phyloP scores from a whole-genome alignment of 2,797 vertebrate genomes.

The Choloepus didactylus region DNA sequence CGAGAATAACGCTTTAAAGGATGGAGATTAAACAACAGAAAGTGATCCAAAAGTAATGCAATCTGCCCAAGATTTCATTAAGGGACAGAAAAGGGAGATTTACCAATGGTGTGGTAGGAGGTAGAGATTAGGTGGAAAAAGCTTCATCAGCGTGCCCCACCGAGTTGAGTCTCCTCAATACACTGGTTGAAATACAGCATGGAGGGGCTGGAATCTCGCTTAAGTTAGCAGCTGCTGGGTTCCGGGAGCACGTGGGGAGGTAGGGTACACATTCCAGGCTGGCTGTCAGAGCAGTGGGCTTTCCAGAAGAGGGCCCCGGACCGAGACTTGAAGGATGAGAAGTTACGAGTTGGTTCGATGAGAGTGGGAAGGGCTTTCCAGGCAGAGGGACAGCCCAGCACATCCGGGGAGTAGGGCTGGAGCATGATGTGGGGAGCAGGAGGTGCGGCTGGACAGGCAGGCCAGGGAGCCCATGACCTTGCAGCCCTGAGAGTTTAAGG shows the following conservation, averaged over 20 bases:
- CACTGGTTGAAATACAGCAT: neutral
- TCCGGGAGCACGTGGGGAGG: neutral
- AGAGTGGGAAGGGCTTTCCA: neutral
- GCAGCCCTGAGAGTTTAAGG: neutral
- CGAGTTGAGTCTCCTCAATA: neutral
- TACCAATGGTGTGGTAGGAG: conserved; percentile 44
- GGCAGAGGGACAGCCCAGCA: neutral
- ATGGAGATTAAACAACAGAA: conserved; percentile 72
- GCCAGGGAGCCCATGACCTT: neutral
- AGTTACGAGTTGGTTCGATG: neutral
- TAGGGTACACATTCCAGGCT: neutral
- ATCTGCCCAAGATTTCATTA: conserved; percentile 64
- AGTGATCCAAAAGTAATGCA: conserved; percentile 72
- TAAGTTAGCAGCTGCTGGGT: neutral
- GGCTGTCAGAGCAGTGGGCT: neutral
- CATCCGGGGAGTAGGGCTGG: neutral
- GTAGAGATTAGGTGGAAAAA: conserved; percentile 42
- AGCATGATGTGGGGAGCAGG: neutral
- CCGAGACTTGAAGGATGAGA: neutral
- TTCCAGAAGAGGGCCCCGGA: neutral
- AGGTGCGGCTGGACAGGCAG: neutral
- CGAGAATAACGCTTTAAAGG: conserved; percentile 69
- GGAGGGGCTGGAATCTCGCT: neutral
- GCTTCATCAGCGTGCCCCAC: conserved; percentile 48
- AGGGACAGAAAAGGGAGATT: conserved; percentile 58